Percentiles rank a stretch among this genome's conserved stretches.
Evolutionary conservation across 1,140 invertebrate species (phyloP).

Genomic region (Lycorma delicatula): DNA sequence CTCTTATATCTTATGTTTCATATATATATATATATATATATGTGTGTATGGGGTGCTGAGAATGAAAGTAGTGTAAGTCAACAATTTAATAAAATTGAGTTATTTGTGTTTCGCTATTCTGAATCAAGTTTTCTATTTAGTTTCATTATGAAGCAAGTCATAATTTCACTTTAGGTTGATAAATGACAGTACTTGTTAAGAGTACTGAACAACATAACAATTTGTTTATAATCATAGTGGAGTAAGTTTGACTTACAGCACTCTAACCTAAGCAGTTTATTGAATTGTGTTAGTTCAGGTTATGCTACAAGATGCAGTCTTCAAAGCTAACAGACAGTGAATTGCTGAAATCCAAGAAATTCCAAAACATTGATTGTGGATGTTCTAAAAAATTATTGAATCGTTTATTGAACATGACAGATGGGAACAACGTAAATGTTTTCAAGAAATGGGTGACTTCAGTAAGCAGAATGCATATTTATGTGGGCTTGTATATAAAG

Average conservation of each 20-base stretch:
- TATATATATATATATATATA: too few species aligned
- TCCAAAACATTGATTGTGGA: constrained; percentile 10
- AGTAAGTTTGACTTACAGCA: constrained; percentile 17
- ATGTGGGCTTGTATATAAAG: constrained; percentile 15
- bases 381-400: constrained; percentile 5
- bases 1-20: too few species aligned
- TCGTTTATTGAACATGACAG: constrained; percentile 10
- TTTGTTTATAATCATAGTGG: constrained; percentile 12
- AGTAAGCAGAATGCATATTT: constrained; percentile 14
- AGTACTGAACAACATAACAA: background rate
- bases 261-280: background rate
- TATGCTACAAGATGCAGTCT: background rate
- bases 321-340: background rate
- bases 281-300: background rate
- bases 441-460: constrained; percentile 13
- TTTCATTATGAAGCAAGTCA: background rate
- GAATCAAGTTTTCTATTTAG: background rate
- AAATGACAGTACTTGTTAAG: background rate
- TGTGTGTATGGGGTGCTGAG: too few species aligned
- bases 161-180: background rate
- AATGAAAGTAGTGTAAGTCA: too few species aligned
- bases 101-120: too few species aligned
- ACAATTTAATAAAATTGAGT: too few species aligned
- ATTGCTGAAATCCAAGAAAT: constrained; percentile 7
- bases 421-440: background rate